These are phyloP conservation scores for Malurus alboscapulatus DNA, from an alignment of 2,113 vertebrate species.

Conservation along the genomic window DNA sequence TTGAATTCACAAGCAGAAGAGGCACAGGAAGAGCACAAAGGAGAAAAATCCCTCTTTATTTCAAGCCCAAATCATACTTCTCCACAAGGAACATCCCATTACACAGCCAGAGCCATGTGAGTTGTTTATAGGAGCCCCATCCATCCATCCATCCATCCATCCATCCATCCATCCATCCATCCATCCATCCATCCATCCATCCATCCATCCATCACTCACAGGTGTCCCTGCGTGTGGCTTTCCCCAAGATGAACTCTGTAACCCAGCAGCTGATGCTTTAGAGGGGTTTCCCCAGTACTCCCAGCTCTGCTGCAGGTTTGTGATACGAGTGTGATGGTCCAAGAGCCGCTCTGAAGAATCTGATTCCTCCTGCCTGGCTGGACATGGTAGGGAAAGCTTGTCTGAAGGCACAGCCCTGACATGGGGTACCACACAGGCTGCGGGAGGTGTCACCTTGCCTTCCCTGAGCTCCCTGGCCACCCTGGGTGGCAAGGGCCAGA, in stretches of 20 bases:
- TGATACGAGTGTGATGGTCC: background rate
- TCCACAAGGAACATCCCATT: background rate
- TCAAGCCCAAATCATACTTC: background rate
- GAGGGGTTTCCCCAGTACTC: background rate
- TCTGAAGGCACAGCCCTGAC: background rate
- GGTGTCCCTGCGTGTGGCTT: background rate
- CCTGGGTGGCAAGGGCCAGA: background rate
- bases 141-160: background rate
- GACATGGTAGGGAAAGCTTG: background rate
- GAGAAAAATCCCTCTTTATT: background rate
- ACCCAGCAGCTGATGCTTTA: background rate
- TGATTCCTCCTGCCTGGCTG: background rate
- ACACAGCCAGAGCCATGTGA: background rate
- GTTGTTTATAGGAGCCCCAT: background rate
- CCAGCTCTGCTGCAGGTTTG: background rate
- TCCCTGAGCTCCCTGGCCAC: background rate
- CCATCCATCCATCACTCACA: background rate
- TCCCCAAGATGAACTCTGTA: background rate
- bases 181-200: background rate
- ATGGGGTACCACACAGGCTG: background rate
- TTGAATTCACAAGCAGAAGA: background rate
- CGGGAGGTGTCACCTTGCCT: background rate
- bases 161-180: background rate
- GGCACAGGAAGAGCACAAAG: rapidly evolving
- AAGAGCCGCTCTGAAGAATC: background rate